Evolutionary conservation across 1,140 invertebrate genomes (phyloP), one percentile per base, ranked within the genome.

Genomic region (Choristoneura fumiferana): DNA sequence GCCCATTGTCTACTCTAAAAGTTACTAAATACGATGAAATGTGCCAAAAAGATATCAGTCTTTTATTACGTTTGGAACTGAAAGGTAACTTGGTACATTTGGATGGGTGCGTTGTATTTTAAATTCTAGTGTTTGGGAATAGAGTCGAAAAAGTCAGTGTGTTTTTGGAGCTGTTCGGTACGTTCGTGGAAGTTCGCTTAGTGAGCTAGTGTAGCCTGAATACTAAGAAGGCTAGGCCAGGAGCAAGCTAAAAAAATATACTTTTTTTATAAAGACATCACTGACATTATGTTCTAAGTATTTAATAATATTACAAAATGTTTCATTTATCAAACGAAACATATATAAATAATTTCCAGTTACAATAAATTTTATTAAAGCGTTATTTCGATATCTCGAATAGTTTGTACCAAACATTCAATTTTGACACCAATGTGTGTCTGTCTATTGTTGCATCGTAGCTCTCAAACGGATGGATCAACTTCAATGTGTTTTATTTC

Each of bases 181-280:
- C 5, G 18, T 49, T 49, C 43, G 22, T 49, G 43, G 43, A 49
- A 49, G 43, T 49, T 49, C 10, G 43, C 40, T 49, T 49, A 29
- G 43, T 49, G 18, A 22, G 43, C 18, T 33, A 10, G 18, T 49
- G 43, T 49, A 18, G 43, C 15, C 43, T 49, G 43, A 49, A 49
- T 49, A 49, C 43, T 49, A 49, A 49, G 43, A 17, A 49, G n/a
- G 5, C 22, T 29, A 9, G 17, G 43, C 18, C 10, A 12, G 43
- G 43, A 49, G 43, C 8, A n/a, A 10, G 17, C 4, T 18, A 4
- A 29, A 10, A 49, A 49, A 49, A 13, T 29, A n/a, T 29, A 0
- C n/a, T n/a, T 29, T 29, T 29, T 29, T 29, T 6, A 29, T 22
- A 9, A 22, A 37, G 9, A 37, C n/a, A 4, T 37, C 9, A 4